phyloP scores from a whole-genome alignment of 2,113 vertebrate genomes.

The Apeltes quadracus region DNA sequence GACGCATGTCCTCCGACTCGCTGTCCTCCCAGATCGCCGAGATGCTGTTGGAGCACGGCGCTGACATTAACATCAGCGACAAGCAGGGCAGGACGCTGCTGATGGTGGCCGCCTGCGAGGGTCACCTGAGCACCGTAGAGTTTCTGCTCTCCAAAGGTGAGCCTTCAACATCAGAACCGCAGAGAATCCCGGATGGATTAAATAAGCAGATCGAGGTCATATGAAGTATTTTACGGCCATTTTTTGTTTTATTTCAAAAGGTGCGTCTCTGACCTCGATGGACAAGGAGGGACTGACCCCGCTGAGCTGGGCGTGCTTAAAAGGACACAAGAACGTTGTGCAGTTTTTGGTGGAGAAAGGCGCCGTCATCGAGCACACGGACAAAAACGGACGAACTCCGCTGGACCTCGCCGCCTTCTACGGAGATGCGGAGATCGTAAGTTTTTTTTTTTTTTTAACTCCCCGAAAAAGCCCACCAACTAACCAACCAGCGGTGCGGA shows the following conservation, averaged over 20 bases:
- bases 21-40: slow-evolving; percentile 85
- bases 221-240: background rate
- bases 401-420: slow-evolving; percentile 97
- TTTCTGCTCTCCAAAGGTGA: slow-evolving; percentile 94
- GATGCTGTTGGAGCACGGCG: slow-evolving; percentile 86
- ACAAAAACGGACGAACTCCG: slow-evolving; percentile 95
- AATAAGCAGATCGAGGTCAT: background rate
- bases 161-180: background rate
- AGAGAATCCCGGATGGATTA: background rate
- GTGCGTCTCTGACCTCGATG: slow-evolving; percentile 88
- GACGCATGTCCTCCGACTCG: background rate
- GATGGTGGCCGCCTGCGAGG: slow-evolving; percentile 97
- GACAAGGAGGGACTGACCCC: slow-evolving; percentile 96
- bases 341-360: slow-evolving; percentile 93
- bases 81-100: slow-evolving; percentile 95
- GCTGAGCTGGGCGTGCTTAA: slow-evolving; percentile 97
- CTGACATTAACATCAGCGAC: slow-evolving; percentile 92
- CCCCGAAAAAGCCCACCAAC: background rate
- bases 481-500: no score
- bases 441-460: no score
- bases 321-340: slow-evolving; percentile 93
- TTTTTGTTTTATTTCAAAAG: slow-evolving; percentile 67
- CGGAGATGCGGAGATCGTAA: slow-evolving; percentile 93
- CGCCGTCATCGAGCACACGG: slow-evolving; percentile 92
- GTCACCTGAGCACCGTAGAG: slow-evolving; percentile 92